Conservation (phyloP, 2,797 vertebrate genomes). For the Falco berigora region DNA sequence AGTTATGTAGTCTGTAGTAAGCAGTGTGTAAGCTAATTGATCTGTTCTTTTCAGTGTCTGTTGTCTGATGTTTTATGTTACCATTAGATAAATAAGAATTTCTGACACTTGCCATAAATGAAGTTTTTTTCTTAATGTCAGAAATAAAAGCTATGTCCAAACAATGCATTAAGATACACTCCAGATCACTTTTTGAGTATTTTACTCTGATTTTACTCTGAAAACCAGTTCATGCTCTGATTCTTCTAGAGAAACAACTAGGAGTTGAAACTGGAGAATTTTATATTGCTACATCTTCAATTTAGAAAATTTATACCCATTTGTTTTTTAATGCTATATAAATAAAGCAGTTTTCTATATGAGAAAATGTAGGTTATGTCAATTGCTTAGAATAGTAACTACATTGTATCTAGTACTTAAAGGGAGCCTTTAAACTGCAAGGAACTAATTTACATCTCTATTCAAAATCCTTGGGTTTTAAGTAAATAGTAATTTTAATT, state of each 20-base stretch:
- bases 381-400: not conserved
- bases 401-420: not conserved
- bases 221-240: not conserved
- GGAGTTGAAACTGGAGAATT: not conserved
- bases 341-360: not conserved
- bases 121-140: not conserved
- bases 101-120: not conserved
- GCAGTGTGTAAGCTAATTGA: not conserved
- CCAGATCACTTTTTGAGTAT: not conserved
- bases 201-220: not conserved
- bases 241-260: not conserved
- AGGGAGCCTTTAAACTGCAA: not conserved
- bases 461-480: not conserved
- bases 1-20: not conserved
- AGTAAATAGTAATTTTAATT: not conserved
- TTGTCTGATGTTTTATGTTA: not conserved
- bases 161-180: not conserved
- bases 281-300: not conserved
- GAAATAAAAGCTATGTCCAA: slow-evolving; percentile 25
- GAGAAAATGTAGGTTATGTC: not conserved
- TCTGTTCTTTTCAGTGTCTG: not conserved
- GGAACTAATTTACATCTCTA: not conserved
- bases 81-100: not conserved
- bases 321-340: not conserved
- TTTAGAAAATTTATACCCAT: not conserved